These are phyloP conservation scores for Phoxinus phoxinus DNA, from an alignment of 2,113 vertebrate genomes.

Conservation along the genomic window DNA sequence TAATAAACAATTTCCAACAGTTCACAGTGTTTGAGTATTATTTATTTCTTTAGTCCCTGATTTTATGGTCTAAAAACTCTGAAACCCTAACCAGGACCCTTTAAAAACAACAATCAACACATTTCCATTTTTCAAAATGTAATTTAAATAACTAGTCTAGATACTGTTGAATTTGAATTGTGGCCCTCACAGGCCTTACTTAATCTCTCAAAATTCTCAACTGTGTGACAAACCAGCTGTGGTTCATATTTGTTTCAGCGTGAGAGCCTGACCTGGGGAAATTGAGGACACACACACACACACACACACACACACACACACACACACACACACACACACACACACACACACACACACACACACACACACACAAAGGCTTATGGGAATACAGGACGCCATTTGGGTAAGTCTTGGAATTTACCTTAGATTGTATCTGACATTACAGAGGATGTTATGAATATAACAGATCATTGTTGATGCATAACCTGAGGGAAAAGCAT, in stretches of 20 bases:
- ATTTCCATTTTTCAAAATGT: neutral
- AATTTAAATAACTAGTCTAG: neutral
- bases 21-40: neutral
- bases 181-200: slow-evolving; percentile 12
- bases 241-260: slow-evolving; percentile 2
- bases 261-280: slow-evolving; percentile 14
- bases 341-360: neutral
- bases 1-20: neutral
- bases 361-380: neutral
- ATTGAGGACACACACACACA: neutral
- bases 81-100: neutral
- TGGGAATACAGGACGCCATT: neutral
- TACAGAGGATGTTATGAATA: slow-evolving; percentile 15
- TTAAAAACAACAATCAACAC: neutral
- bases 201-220: neutral
- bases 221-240: slow-evolving; percentile 9
- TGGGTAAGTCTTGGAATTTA: slow-evolving; percentile 33
- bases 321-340: no score
- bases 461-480: slow-evolving; percentile 6
- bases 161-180: slow-evolving; percentile 7
- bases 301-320: no score
- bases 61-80: neutral
- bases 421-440: slow-evolving; percentile 25
- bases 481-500: slow-evolving; percentile 21
- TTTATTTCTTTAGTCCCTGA: neutral